phyloP scores from a whole-genome alignment of 2,113 vertebrate species.

The Pluvialis apricaria region DNA sequence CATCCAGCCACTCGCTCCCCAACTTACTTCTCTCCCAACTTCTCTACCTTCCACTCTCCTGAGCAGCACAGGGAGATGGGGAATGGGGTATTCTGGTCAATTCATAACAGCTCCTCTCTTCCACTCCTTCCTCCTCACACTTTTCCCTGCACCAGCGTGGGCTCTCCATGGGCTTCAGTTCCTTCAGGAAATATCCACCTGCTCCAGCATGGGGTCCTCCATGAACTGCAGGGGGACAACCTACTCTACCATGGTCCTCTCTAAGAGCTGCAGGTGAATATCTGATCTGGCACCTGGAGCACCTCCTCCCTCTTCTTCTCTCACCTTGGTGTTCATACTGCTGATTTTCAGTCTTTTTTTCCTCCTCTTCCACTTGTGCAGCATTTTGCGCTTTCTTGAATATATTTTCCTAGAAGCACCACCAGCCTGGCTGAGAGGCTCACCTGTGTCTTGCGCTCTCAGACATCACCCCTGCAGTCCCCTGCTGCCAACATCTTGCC shows the following conservation, averaged over 20 bases:
- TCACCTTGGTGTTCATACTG: not conserved
- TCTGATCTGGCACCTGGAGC: not conserved
- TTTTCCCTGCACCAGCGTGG: not conserved
- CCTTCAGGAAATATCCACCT: not conserved
- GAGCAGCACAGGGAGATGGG: not conserved
- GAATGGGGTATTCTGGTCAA: not conserved
- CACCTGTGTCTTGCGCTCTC: not conserved
- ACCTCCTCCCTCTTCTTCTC: not conserved
- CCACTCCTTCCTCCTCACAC: not conserved
- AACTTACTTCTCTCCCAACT: too few relatives aligned
- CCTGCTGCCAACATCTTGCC: not conserved
- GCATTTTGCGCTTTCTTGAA: not conserved
- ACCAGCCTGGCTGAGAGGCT: not conserved
- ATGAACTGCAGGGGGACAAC: not conserved
- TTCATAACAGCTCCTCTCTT: not conserved
- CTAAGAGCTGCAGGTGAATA: not conserved
- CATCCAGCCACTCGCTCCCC: not conserved
- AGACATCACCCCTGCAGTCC: not conserved
- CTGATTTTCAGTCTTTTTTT: not conserved
- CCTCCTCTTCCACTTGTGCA: not conserved
- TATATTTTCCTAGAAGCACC: not conserved
- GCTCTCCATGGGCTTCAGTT: not conserved
- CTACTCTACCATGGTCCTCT: not conserved
- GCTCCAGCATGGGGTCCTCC: not conserved
- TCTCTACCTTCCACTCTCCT: not conserved